Evolutionary conservation across 2,797 vertebrate species (phyloP).

Genomic region (Antrozous pallidus): DNA sequence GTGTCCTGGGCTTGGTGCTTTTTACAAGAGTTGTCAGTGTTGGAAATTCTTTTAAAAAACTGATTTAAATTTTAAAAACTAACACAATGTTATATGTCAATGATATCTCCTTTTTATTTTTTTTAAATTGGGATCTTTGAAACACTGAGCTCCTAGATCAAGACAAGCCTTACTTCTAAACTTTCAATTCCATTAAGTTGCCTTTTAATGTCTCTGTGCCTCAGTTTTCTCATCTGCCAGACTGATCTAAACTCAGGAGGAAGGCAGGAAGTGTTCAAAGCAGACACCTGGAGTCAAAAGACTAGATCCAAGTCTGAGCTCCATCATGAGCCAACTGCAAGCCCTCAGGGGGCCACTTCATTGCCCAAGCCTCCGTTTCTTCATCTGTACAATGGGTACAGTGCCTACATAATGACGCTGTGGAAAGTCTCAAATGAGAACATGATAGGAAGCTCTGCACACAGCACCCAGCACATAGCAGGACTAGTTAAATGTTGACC

Average conservation of each 20-base stretch:
- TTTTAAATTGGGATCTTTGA: background rate
- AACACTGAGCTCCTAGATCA: background rate
- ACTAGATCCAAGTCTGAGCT: background rate
- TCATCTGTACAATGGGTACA: background rate
- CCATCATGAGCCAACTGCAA: background rate
- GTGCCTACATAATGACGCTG: background rate
- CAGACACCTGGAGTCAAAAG: background rate
- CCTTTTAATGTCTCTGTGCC: background rate
- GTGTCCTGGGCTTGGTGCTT: constrained; percentile 93
- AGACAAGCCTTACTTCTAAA: background rate
- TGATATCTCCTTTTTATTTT: background rate
- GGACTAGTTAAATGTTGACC: background rate
- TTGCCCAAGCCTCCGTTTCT: background rate
- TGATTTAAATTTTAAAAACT: constrained; percentile 90
- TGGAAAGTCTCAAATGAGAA: background rate
- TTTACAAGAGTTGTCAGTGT: constrained; percentile 99
- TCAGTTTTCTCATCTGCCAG: background rate
- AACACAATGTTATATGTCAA: background rate
- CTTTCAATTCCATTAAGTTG: background rate
- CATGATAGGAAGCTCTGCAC: background rate
- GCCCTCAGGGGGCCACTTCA: background rate
- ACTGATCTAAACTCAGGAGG: background rate
- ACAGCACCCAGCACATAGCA: background rate
- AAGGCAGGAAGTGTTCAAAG: background rate
- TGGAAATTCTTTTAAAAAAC: constrained; percentile 99